Evolutionary conservation across 2,888 invertebrate species (phyloP), one percentile per base, ranked within the genome.

Genomic region (Drosophila neonasuta): DNA sequence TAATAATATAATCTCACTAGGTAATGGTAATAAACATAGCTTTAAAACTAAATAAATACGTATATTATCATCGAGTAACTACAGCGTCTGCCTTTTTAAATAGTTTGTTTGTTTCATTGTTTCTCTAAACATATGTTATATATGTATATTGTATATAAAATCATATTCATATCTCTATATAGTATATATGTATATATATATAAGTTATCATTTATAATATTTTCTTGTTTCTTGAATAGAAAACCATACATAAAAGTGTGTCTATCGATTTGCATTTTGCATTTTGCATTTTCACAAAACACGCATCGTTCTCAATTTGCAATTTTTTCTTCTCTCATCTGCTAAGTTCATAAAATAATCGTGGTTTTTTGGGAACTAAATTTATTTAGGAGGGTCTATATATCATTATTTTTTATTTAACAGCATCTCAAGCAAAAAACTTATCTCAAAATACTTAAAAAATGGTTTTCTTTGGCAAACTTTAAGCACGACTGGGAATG

Each of bases 41-140:
- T 41, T 73, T 76, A 68, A 34, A 81, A 84, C 85, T 81, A 73
- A 79, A 81, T 73, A 73, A 79, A 74, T 79, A 61, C 55, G 46
- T 57, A 54, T 60, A 77, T 77, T 79, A 75, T 72, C 74, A 57
- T 74, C 71, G 51, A 70, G 65, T 77, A 73, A 73, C 78, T 85
- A 81, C 79, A 80, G 86, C 81, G 76, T 81, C 79, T 78, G 79
- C 72, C 76, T 78, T 82, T 51, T 71, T 72, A 75, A 74, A 77
- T 79, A 79, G 64, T 60, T 71, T 45, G 54, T 68, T 73, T 74
- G 56, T 55, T 34, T 32, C 10, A 45, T 56, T 56, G 34, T 52
- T 60, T 73, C 56, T 59, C 77, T 80, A 72, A 78, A 70, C 71
- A 70, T 66, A 77, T 68, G 8, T 29, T 56, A 68, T 71, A 63